Evolutionary conservation across 1,140 invertebrate genomes (phyloP).

Genomic region (Drosophila oshimai): DNA sequence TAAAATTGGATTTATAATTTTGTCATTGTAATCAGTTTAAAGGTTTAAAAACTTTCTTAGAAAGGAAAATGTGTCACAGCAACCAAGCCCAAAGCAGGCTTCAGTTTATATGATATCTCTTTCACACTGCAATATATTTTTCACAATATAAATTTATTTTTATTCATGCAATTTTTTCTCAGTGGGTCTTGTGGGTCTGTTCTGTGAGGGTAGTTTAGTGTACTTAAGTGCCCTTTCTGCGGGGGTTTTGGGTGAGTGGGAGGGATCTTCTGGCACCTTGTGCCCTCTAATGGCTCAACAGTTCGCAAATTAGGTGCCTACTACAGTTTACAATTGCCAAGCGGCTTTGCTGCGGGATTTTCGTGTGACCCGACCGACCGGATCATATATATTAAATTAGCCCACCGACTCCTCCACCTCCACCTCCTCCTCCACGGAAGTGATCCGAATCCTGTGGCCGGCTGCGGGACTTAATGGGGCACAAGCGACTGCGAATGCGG

Average conservation of each 20-base stretch:
- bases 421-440: background rate
- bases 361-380: slow-evolving; percentile 36
- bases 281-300: slow-evolving; percentile 73
- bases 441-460: background rate
- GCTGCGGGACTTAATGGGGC: slow-evolving; percentile 12
- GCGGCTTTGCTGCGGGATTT: slow-evolving; percentile 60
- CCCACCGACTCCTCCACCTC: background rate
- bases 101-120: too few species aligned
- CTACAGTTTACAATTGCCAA: slow-evolving; percentile 63
- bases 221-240: slow-evolving; percentile 51
- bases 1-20: too few species aligned
- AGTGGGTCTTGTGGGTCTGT: background rate
- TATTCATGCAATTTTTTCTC: background rate
- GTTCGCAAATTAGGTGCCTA: slow-evolving; percentile 78
- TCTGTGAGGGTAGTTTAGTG: slow-evolving; percentile 21
- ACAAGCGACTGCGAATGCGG: background rate
- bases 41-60: too few species aligned
- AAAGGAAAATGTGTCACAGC: too few species aligned
- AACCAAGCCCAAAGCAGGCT: too few species aligned
- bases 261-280: slow-evolving; percentile 34
- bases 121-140: too few species aligned
- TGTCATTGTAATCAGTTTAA: too few species aligned
- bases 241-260: background rate
- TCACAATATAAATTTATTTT: too few species aligned
- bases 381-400: slow-evolving; percentile 71